Evolutionary conservation across 2,113 vertebrate genomes (phyloP), one percentile per base, ranked within the genome.

Genomic region (Craseonycteris thonglongyai): DNA sequence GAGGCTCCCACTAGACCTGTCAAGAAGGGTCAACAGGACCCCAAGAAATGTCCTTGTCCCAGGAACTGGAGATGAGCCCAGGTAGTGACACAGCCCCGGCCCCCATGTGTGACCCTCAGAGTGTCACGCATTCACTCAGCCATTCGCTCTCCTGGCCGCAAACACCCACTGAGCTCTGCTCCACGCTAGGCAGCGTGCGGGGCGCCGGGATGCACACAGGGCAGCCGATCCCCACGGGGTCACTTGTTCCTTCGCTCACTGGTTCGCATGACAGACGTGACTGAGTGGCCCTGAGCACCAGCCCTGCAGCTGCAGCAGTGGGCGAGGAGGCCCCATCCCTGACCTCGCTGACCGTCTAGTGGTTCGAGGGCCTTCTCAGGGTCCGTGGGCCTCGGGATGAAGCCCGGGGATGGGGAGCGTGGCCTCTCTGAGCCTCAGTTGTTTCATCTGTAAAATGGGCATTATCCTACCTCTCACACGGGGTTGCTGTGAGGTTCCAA

Each of bases 141-240:
- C 38, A 22, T 13, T 56, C 38, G 35, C 22, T 28, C n/a, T 47
- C 18, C 51, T 59, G 7, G 0, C 38, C 6, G 58, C 10, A 79
- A 65, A 58, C 12, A 28, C 1, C 16, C 59, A 45, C 1, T 0
- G 13, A 85, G 35, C 14, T 6, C 16, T 2, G 30, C 33, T 16
- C 1, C 12, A 0, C 8, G 40, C 49, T 54, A 33, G 45, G 35
- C 38, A 10, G 35, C 12, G 13, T 12, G 33, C n/a, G 13, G 22
- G 14, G 6, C 28, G 3, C n/a, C 0, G 0, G 5, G 0, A 38
- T 16, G 0, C 28, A 7, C 12, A 72, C n/a, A 6, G 7, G 16
- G 24, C 40, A 11, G n/a, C 30, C 24, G 35, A n/a, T 5, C 38
- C 28, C 15, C 9, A 33, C 2, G 1, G 30, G 66, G 6, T 22